A percentile compares a stretch with the other conserved stretches of the same genome.
These are phyloP conservation scores for Erpornis zantholeuca DNA, from an alignment of 2,113 vertebrate species.

Conservation along the genomic window DNA sequence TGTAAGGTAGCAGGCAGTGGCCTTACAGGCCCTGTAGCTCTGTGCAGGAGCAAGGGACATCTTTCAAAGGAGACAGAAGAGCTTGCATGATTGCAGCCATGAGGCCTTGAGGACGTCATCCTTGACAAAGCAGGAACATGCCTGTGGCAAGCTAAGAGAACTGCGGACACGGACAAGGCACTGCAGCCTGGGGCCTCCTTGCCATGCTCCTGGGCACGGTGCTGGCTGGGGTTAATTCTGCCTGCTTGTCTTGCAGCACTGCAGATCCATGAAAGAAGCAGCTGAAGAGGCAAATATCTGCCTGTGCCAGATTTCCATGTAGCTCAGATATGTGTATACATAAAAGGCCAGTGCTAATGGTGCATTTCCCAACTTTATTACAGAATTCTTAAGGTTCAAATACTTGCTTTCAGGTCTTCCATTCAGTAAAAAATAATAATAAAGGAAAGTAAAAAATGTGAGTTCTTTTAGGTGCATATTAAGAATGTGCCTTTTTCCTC, in stretches of 20 bases:
- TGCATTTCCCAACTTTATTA: not conserved
- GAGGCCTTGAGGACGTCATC: not conserved
- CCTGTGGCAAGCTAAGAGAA: not conserved
- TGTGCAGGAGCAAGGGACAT: not conserved
- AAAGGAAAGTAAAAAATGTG: not conserved
- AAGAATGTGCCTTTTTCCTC: not conserved
- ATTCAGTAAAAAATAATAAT: not conserved
- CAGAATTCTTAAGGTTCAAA: not conserved
- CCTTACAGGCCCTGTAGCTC: not conserved
- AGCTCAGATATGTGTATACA: not conserved
- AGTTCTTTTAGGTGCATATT: not conserved
- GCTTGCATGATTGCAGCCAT: not conserved
- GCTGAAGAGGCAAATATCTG: not conserved
- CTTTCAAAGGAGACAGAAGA: not conserved
- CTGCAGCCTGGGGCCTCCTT: not conserved
- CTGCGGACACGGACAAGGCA: not conserved
- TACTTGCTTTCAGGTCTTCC: not conserved
- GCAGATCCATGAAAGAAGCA: not conserved
- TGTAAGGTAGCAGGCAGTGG: not conserved
- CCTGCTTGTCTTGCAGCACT: not conserved
- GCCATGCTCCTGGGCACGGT: not conserved
- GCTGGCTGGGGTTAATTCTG: not conserved
- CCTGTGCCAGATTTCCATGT: accelerated
- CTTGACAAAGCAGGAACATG: not conserved
- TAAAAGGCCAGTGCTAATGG: not conserved